Base-by-base conservation (phyloP, 2,113 vertebrate species). In the western clawed frog (Xenopus tropicalis) region DNA sequence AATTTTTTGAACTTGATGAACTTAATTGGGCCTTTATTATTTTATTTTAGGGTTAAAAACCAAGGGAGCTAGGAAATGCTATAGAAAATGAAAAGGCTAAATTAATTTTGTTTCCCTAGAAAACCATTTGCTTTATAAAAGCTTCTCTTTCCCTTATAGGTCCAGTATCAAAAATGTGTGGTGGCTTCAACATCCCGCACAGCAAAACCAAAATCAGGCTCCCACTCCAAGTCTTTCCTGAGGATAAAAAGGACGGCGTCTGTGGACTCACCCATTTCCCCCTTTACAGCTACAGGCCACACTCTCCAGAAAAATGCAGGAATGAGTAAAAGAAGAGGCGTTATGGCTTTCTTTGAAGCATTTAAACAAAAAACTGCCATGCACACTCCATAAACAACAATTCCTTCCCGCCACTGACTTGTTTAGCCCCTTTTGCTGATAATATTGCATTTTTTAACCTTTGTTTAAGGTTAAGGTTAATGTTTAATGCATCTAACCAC, bases 101-200 rank as follows among this genome's bases (percentile, higher is more conserved):
- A 54, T 17, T n/a, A 54, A n/a, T 3, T 48, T 6, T 17, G 4
- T 48, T 17, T 48, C 16, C 46, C 46, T 48, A 13, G 11, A 48
- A 48, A 10, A 48, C 29, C 5, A 48, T 48, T 48, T 6, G 46
- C n/a, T 1, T 1, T 54, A 52, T 12, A 52, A 52, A 52, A 12
- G 48, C 16, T 52, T 52, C 16, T 54, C 16, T 54, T n/a, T 44
- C 79, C 58, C 78, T 77, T 22, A 23, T 87, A 98, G 96, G 93
- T 96, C 58, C 95, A 96, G 82, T 98, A 98, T 78, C 96, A 96
- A 88, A 96, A 93, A 83, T 97, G 95, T 84, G 90, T 98, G 80
- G 94, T 96, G 77, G 91, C 95, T 12, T 91, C 94, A 67, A 92
- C 94, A 19, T 91, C 94, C 22, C 91, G 88, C 14, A 78, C 86